Percentiles rank a stretch among this genome's conserved stretches.
phyloP scores from a whole-genome alignment of 1,140 invertebrate species.

The Mycetomoellerius zeteki region DNA sequence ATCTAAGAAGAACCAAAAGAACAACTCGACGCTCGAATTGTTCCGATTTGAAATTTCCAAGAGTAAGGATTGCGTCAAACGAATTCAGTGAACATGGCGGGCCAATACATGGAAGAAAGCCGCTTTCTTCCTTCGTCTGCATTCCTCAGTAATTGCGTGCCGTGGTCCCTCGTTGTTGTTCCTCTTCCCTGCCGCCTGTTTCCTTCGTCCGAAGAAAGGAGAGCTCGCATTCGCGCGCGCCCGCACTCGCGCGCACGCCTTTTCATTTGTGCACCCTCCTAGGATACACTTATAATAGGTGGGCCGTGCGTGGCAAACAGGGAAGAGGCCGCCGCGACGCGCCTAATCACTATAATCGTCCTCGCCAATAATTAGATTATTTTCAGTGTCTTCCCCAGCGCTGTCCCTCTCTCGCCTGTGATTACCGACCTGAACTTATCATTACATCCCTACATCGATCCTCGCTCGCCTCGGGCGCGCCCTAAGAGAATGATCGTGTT shows the following conservation, averaged over 20 bases:
- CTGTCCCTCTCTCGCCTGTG: slow-evolving; percentile 63
- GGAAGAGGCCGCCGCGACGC: slow-evolving; percentile 61
- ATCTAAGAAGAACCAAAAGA: background rate
- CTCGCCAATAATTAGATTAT: slow-evolving; percentile 79
- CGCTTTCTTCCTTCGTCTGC: slow-evolving; percentile 71
- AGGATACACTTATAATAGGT: slow-evolving; percentile 73
- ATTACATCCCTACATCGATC: slow-evolving; percentile 71
- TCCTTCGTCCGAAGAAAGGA: slow-evolving; percentile 64
- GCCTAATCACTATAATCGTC: slow-evolving; percentile 79
- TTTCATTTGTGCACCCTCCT: slow-evolving; percentile 77
- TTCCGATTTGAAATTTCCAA: slow-evolving; percentile 50
- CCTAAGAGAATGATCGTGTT: slow-evolving; percentile 46
- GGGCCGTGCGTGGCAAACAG: slow-evolving; percentile 64
- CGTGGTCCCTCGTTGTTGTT: slow-evolving; percentile 59
- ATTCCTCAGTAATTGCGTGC: slow-evolving; percentile 74
- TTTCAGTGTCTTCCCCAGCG: slow-evolving; percentile 73
- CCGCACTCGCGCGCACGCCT: slow-evolving; percentile 65
- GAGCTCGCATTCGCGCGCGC: slow-evolving; percentile 45
- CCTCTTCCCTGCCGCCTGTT: slow-evolving; percentile 66
- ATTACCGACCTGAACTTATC: slow-evolving; percentile 74
- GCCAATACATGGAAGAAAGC: slow-evolving; percentile 63
- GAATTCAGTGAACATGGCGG: slow-evolving; percentile 45
- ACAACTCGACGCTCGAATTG: slow-evolving; percentile 52
- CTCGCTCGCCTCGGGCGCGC: slow-evolving; percentile 39
- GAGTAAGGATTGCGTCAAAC: slow-evolving; percentile 47